Conservation (phyloP, 2,888 invertebrate species). For the Hypomecis punctinalis region DNA sequence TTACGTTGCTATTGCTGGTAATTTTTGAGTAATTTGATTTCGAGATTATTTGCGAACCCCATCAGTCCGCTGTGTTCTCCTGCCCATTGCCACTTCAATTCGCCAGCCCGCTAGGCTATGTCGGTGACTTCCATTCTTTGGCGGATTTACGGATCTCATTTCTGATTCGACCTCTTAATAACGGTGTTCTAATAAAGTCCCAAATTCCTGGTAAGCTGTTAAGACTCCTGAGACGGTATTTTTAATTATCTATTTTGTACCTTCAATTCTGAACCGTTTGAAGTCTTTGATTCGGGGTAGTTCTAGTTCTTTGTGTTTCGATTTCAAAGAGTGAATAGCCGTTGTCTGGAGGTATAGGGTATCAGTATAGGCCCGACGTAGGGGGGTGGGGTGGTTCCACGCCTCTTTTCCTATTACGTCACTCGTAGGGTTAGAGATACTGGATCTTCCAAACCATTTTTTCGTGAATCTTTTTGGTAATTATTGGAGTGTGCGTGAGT, state of each 20-base stretch:
- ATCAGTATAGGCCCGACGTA: constrained; percentile 15
- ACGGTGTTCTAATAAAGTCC: not conserved
- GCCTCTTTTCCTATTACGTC: constrained; percentile 29
- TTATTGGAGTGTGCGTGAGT: no score
- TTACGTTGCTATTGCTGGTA: no score
- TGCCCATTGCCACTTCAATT: no score
- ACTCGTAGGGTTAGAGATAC: constrained; percentile 7
- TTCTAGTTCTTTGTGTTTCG: constrained; percentile 28
- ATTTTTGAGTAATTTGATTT: no score
- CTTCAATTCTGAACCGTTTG: constrained; percentile 5
- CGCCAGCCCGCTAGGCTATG: no score
- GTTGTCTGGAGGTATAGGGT: constrained; percentile 20
- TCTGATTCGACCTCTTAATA: no score
- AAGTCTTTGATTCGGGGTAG: constrained; percentile 7
- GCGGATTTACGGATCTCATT: no score
- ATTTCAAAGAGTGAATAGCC: constrained; percentile 27
- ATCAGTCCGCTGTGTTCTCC: no score
- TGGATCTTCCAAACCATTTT: constrained; percentile 12
- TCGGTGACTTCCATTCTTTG: no score
- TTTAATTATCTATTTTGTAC: constrained; percentile 1
- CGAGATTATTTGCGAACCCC: no score
- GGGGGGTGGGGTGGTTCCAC: constrained; percentile 2
- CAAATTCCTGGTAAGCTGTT: not conserved
- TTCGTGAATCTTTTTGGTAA: no score
- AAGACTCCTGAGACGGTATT: not conserved